Evolutionary conservation across 2,888 invertebrate genomes (phyloP).

Genomic region (Dicycla oo): DNA sequence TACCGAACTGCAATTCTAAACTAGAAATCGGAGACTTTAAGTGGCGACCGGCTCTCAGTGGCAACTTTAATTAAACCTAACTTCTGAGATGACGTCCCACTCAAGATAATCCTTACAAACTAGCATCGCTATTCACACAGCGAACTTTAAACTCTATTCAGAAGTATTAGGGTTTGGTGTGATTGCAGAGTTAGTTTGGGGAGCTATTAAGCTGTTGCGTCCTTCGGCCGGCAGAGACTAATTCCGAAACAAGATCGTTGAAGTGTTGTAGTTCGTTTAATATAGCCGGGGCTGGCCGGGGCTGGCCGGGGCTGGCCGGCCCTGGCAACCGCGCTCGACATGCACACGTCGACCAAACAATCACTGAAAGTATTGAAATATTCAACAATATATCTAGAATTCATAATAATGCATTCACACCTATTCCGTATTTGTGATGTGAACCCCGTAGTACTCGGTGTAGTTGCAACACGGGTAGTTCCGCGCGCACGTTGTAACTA

Average conservation of each 20-base stretch:
- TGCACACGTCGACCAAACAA: background rate
- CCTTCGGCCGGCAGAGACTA: slow-evolving; percentile 73
- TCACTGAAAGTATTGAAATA: background rate
- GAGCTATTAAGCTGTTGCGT: slow-evolving; percentile 81
- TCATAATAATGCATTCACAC: too few species aligned
- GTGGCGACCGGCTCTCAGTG: slow-evolving; percentile 77
- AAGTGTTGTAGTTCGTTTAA: slow-evolving; percentile 67
- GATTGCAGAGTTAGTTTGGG: slow-evolving; percentile 50
- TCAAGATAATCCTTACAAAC: slow-evolving; percentile 79
- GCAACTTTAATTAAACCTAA: slow-evolving; percentile 87
- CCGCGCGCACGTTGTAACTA: too few species aligned
- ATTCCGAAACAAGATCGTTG: slow-evolving; percentile 75
- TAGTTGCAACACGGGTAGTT: too few species aligned
- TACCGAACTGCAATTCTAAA: slow-evolving; percentile 78
- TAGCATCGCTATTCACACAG: slow-evolving; percentile 12
- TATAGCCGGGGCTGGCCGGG: slow-evolving; percentile 11
- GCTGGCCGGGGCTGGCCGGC: background rate
- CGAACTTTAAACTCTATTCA: slow-evolving; percentile 62
- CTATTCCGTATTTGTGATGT: too few species aligned
- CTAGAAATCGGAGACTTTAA: slow-evolving; percentile 79
- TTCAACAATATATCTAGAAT: background rate
- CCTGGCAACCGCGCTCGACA: too few species aligned
- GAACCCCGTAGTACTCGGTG: too few species aligned
- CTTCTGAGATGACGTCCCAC: slow-evolving; percentile 84
- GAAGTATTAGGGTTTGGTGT: slow-evolving; percentile 52